Conservation (phyloP, 1,140 invertebrate species). For the Leptinotarsa defecta region DNA sequence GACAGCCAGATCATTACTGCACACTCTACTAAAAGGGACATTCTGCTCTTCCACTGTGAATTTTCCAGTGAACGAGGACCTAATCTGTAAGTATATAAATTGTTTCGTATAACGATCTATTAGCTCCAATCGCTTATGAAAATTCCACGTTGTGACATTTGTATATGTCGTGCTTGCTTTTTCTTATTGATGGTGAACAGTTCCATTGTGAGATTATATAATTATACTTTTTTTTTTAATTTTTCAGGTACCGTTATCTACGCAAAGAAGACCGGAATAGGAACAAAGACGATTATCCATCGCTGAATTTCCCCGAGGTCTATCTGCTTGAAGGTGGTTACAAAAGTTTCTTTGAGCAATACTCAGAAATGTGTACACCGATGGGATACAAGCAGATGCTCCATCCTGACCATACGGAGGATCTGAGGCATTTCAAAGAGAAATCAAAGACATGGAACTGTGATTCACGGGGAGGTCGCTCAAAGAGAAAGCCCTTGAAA, state of each 20-base stretch:
- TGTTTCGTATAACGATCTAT: no score
- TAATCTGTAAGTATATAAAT: no score
- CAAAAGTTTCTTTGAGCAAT: slow-evolving; percentile 79
- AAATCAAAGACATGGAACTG: slow-evolving; percentile 77
- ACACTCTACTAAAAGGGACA: no score
- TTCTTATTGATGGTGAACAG: no score
- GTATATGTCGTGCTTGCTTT: no score
- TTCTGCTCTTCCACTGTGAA: no score
- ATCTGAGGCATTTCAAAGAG: slow-evolving; percentile 73
- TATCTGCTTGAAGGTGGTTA: slow-evolving; percentile 68
- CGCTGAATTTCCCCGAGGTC: slow-evolving; percentile 37
- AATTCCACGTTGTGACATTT: no score
- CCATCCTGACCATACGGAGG: slow-evolving; percentile 68
- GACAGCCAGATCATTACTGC: no score
- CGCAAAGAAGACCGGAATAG: slow-evolving; percentile 80
- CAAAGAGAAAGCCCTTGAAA: slow-evolving; percentile 19
- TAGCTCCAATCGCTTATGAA: no score
- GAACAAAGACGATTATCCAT: slow-evolving; percentile 86
- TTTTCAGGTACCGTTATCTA: slow-evolving; percentile 78
- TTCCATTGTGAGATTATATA: no score
- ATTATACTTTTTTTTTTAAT: not conserved
- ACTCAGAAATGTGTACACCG: slow-evolving; percentile 75
- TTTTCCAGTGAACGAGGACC: no score
- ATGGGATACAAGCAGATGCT: slow-evolving; percentile 78
- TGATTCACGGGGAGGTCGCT: slow-evolving; percentile 39